Base-by-base conservation (phyloP, 2,888 invertebrate species). In the Cataglyphis livida region DNA sequence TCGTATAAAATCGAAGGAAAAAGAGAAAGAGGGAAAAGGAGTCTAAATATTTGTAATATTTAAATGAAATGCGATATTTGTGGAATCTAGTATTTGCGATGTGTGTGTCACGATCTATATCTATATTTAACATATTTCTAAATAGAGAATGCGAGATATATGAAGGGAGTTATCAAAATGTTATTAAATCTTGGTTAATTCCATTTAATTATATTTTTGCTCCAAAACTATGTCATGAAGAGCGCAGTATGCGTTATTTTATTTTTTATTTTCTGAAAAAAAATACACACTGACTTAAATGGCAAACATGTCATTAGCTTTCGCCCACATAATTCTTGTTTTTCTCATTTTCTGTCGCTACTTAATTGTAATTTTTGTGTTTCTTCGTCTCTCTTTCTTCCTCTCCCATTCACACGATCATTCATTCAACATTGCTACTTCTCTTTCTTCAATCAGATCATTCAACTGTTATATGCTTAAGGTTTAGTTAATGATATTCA, bases 381-480 rank as follows among this genome's bases (percentile, higher is more conserved):
- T 85, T 65, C 6, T 61, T 62, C 74, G 65, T 78, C 82, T 32
- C 35, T 57, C 79, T 76, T 64, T 74, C 75, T 57, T 48, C 70
- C 41, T 38, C 25, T 71, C 74, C 28, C 65, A 65, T 32, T 70
- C 57, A 78, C 32, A 18, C 41, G 21, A 18, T 38, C 70, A 57
- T 68, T 70, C 48, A 68, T 21, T 59, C 78, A 25, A 32, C 57
- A 78, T 57, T 76, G 38, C n/a, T 57, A 64, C 15, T 66, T 68
- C 28, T 41, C 21, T 38, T 48, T 71, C 57, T 6, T 64, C 78
- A 65, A 25, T 83, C 61, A 44, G 54, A 57, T 79, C 85, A 83
- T 90, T 89, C 85, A 91, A 89, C 86, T 88, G 87, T 90, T 91
- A 89, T 85, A 90, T 89, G 89, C 87, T 89, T 89, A 91, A 90